Conservation (phyloP, 2,888 invertebrate genomes). For the Stictocephala bisonia region DNA sequence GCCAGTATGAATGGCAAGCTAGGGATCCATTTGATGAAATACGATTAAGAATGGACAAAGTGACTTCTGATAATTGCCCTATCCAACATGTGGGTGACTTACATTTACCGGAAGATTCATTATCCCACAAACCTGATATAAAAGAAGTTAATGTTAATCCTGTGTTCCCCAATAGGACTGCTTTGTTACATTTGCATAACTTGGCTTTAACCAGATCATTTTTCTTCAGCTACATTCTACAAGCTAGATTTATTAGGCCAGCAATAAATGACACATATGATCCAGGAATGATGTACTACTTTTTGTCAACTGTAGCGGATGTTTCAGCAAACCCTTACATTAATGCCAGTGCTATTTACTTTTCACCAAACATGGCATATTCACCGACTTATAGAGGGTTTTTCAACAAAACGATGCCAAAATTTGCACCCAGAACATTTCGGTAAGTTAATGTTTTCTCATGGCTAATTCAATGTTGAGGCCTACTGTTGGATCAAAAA, state of each 20-base stretch:
- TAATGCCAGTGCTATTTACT: slow-evolving; percentile 93
- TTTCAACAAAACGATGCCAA: slow-evolving; percentile 94
- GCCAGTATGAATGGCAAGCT: slow-evolving; percentile 92
- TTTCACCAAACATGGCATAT: slow-evolving; percentile 93
- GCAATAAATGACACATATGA: slow-evolving; percentile 94
- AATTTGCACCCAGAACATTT: slow-evolving; percentile 94
- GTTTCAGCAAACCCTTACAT: slow-evolving; percentile 92
- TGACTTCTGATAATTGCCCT: slow-evolving; percentile 88
- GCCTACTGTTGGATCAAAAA: too few relatives aligned
- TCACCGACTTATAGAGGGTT: slow-evolving; percentile 94
- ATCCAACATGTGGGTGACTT: slow-evolving; percentile 88
- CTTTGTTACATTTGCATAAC: slow-evolving; percentile 92
- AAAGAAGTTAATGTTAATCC: slow-evolving; percentile 95
- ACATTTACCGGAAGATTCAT: slow-evolving; percentile 83
- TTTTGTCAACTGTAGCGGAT: slow-evolving; percentile 94
- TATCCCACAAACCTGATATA: slow-evolving; percentile 93
- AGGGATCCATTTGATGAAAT: slow-evolving; percentile 92
- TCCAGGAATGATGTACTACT: slow-evolving; percentile 98
- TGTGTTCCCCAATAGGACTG: slow-evolving; percentile 93
- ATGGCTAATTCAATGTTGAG: neutral
- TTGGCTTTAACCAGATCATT: slow-evolving; percentile 96
- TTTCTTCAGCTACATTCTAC: slow-evolving; percentile 94
- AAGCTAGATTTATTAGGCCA: slow-evolving; percentile 89
- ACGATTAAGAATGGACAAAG: slow-evolving; percentile 83
- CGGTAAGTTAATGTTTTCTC: slow-evolving; percentile 62